Evolutionary conservation across 23 tunicate genomes (phyloP).

Genomic region (Corella eumyota): DNA sequence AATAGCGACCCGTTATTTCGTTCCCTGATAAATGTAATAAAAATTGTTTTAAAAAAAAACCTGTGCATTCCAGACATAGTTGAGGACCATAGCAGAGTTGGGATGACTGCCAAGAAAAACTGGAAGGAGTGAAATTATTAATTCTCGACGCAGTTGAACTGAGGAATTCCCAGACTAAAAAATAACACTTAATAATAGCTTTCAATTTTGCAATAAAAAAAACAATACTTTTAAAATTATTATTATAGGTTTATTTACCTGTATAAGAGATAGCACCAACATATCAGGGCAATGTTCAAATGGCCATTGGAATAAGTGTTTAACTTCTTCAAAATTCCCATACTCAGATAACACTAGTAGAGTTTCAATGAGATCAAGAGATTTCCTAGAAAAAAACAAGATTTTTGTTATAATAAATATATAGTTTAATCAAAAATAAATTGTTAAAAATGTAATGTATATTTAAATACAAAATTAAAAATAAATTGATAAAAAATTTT

Average conservation of each 20-base stretch:
- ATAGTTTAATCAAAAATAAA: too few relatives aligned
- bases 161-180: conserved; percentile 33
- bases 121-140: conserved; percentile 35
- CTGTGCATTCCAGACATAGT: conserved; percentile 71
- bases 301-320: conserved; percentile 35
- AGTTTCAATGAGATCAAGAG: conserved; percentile 62
- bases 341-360: conserved; percentile 45
- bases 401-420: too few relatives aligned
- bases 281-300: conserved; percentile 73
- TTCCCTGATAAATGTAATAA: too few relatives aligned
- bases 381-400: conserved; percentile 44
- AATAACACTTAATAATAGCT: not conserved
- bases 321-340: conserved; percentile 52
- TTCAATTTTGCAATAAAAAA: not conserved
- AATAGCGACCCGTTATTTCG: too few relatives aligned
- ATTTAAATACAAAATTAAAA: too few relatives aligned
- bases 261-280: conserved; percentile 51
- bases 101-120: conserved; percentile 78
- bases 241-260: conserved; percentile 14
- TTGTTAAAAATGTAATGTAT: too few relatives aligned
- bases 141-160: conserved; percentile 30
- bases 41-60: conserved; percentile 18
- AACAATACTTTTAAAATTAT: not conserved
- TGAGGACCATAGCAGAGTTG: conserved; percentile 71
- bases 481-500: too few relatives aligned